These are phyloP conservation scores for Eptatretus atami DNA, from an alignment of 2,797 vertebrate species.

Conservation along the genomic window DNA sequence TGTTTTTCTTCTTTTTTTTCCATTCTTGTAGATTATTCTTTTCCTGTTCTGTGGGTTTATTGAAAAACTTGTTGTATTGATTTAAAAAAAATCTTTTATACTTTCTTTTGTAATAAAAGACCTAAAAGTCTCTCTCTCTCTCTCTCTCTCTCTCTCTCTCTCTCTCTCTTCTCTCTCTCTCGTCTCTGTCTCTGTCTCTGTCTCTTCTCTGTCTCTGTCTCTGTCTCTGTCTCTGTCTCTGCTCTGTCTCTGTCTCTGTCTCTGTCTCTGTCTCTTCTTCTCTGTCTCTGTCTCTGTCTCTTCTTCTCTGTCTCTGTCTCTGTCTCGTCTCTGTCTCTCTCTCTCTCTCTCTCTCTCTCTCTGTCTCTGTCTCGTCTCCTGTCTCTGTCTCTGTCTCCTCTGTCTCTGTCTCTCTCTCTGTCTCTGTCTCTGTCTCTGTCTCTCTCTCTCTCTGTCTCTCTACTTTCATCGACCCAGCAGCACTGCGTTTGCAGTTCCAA, in stretches of 20 bases:
- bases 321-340: too few relatives aligned
- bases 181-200: too few relatives aligned
- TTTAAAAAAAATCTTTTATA: too few relatives aligned
- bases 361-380: not conserved
- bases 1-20: too few relatives aligned
- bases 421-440: not conserved
- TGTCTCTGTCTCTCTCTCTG: not conserved
- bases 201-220: too few relatives aligned
- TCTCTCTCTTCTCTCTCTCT: not conserved
- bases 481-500: too few relatives aligned
- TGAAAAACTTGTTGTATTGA: too few relatives aligned
- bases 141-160: not conserved
- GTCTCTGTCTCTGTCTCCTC: not conserved
- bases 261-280: not conserved
- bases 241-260: not conserved
- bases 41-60: too few relatives aligned
- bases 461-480: too few relatives aligned
- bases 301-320: not conserved
- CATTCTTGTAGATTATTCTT: too few relatives aligned
- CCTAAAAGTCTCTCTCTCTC: not conserved
- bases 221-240: too few relatives aligned
- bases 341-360: not conserved
- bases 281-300: not conserved
- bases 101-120: not conserved
- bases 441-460: not conserved